Evolutionary conservation across 2,797 vertebrate genomes (phyloP).

Genomic region (Trachurus trachurus): DNA sequence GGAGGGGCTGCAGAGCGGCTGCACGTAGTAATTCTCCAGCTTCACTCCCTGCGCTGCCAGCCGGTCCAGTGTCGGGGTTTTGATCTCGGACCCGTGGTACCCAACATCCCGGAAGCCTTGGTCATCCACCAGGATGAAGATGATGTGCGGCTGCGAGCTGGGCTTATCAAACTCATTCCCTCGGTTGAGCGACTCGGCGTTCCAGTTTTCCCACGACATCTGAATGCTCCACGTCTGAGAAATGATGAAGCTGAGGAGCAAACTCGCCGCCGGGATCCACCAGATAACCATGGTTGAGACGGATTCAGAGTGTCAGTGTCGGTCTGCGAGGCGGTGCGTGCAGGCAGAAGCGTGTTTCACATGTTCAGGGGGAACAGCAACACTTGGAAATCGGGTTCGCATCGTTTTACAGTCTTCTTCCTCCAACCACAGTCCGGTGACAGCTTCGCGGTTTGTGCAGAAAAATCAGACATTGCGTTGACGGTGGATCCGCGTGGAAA

Average conservation of each 20-base stretch:
- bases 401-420: slow-evolving; percentile 23
- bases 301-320: background rate
- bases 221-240: slow-evolving; percentile 84
- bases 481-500: slow-evolving; percentile 29
- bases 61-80: slow-evolving; percentile 94
- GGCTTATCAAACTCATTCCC: slow-evolving; percentile 66
- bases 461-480: background rate
- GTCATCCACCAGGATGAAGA: slow-evolving; percentile 98
- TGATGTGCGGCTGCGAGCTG: slow-evolving; percentile 90
- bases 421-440: slow-evolving; percentile 14
- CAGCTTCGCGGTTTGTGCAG: slow-evolving; percentile 10
- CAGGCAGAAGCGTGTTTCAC: slow-evolving; percentile 29
- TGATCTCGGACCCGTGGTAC: slow-evolving; percentile 97
- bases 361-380: slow-evolving; percentile 66
- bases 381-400: slow-evolving; percentile 67
- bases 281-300: slow-evolving; percentile 77
- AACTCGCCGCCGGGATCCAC: slow-evolving; percentile 80
- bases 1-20: slow-evolving; percentile 97
- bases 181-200: slow-evolving; percentile 56
- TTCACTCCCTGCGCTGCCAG: slow-evolving; percentile 95
- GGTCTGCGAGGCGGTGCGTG: slow-evolving; percentile 4
- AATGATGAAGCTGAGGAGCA: slow-evolving; percentile 85
- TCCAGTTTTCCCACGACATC: slow-evolving; percentile 86
- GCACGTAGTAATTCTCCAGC: slow-evolving; percentile 98
- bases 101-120: slow-evolving; percentile 97